These are phyloP conservation scores for Atherix ibis DNA, from an alignment of 2,888 invertebrate species.

Conservation along the genomic window DNA sequence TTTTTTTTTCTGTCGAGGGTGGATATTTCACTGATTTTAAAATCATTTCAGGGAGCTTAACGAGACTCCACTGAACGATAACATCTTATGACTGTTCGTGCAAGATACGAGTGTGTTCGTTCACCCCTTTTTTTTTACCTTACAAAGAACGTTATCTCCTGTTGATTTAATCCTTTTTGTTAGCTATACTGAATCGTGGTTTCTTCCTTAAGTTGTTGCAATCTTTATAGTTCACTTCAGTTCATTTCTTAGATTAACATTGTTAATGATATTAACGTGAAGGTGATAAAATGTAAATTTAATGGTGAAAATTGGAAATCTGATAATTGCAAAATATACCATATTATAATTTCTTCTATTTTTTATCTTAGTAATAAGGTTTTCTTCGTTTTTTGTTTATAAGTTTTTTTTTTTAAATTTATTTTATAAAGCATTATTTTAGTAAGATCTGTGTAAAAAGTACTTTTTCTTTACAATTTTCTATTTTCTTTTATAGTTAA, in stretches of 20 bases:
- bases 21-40: background rate
- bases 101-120: slow-evolving; percentile 6
- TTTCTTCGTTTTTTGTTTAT: no score
- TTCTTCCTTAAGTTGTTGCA: background rate
- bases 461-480: no score
- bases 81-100: slow-evolving; percentile 7
- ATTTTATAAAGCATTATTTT: no score
- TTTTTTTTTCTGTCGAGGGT: background rate
- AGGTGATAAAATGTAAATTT: slow-evolving; percentile 7
- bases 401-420: no score
- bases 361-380: no score
- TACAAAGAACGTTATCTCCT: background rate
- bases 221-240: background rate
- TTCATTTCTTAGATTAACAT: background rate
- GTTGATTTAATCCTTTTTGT: background rate
- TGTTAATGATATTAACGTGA: slow-evolving; percentile 4
- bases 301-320: slow-evolving; percentile 8
- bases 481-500: no score
- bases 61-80: slow-evolving; percentile 7
- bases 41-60: slow-evolving; percentile 4
- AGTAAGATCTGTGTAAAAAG: no score
- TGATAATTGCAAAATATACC: background rate
- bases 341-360: no score
- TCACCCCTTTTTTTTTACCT: slow-evolving; percentile 7
- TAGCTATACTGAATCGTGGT: background rate